phyloP scores from a whole-genome alignment of 37 sponge, comb jelly and placozoan genomes.

The Bolinopsis microptera region DNA sequence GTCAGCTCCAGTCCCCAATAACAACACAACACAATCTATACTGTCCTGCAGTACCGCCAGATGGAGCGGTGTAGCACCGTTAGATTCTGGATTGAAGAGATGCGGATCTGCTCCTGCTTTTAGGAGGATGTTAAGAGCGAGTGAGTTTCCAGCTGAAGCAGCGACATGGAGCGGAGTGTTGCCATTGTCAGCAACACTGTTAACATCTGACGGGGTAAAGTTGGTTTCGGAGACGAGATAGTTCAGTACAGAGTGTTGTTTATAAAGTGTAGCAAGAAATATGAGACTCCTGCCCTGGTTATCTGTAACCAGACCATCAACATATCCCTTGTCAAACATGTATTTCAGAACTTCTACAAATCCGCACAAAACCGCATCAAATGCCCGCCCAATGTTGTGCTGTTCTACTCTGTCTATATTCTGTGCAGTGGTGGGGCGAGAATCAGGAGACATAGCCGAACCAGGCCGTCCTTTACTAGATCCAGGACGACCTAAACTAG shows the following conservation, averaged over 20 bases:
- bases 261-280: constrained; percentile 9
- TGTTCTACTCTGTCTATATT: background rate
- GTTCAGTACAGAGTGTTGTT: constrained; percentile 17
- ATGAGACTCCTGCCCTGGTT: constrained; percentile 32
- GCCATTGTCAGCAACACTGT: constrained; percentile 36
- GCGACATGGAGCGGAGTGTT: constrained; percentile 50
- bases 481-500: background rate
- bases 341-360: background rate
- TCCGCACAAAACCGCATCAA: constrained; percentile 2
- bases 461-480: background rate
- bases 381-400: constrained; percentile 36
- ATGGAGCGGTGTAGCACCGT: constrained; percentile 39
- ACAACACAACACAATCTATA: constrained; percentile 16
- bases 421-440: constrained; percentile 39
- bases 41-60: constrained; percentile 40
- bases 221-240: background rate
- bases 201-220: background rate
- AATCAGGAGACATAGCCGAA: background rate
- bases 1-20: constrained; percentile 36
- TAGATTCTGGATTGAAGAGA: constrained; percentile 42
- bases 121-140: constrained; percentile 25
- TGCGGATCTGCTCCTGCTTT: constrained; percentile 9
- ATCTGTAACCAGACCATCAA: background rate
- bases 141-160: constrained; percentile 22
- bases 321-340: background rate